Evolutionary conservation across 2,113 vertebrate genomes (phyloP).

Genomic region (Zootoca vivipara): DNA sequence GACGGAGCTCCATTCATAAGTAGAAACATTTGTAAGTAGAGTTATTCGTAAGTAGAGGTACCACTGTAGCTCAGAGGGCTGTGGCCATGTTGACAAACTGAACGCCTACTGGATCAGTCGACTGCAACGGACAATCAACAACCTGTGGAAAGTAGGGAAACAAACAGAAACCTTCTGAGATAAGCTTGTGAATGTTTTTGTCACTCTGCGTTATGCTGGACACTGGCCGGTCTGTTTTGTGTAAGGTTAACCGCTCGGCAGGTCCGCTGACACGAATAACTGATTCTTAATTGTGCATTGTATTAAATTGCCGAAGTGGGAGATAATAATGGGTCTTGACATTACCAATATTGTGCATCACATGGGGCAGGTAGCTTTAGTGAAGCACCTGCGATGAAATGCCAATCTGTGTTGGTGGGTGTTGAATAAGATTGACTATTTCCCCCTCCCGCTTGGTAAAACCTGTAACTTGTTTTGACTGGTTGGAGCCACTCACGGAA

Average conservation of each 20-base stretch:
- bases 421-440: background rate
- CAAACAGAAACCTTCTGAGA: background rate
- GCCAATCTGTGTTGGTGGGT: background rate
- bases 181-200: too few relatives aligned
- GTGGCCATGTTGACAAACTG: background rate
- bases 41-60: too few relatives aligned
- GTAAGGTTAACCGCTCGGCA: slow-evolving; percentile 18
- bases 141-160: background rate
- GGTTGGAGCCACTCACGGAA: background rate
- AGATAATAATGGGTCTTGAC: slow-evolving; percentile 6
- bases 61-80: background rate
- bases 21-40: too few relatives aligned
- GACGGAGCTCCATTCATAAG: too few relatives aligned
- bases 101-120: background rate
- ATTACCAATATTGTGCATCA: background rate
- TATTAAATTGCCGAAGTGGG: slow-evolving; percentile 11
- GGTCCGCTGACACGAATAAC: slow-evolving; percentile 9
- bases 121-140: background rate
- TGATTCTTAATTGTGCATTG: slow-evolving; percentile 28
- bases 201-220: background rate
- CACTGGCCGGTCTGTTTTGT: background rate
- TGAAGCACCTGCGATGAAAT: background rate
- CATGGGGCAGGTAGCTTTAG: background rate
- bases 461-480: background rate
- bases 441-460: background rate